These are phyloP conservation scores for Passer domesticus DNA, from an alignment of 2,113 vertebrate genomes.

Conservation along the genomic window DNA sequence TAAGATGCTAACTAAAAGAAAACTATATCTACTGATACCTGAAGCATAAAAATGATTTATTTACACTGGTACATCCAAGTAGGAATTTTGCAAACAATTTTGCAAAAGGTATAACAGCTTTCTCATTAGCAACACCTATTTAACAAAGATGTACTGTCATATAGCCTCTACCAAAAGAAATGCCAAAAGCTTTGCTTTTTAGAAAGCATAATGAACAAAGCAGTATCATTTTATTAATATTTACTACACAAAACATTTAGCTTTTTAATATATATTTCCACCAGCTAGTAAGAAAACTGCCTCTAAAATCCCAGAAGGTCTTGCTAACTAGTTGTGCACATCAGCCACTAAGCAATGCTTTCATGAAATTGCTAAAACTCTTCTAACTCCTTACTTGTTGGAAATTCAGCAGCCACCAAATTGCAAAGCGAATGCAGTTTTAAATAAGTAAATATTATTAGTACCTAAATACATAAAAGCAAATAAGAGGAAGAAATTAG, in stretches of 20 bases:
- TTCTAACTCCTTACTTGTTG: not conserved
- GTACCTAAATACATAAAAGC: not conserved
- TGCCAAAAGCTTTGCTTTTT: not conserved
- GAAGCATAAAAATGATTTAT: not conserved
- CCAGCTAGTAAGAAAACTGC: not conserved
- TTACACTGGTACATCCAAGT: not conserved
- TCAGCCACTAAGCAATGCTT: not conserved
- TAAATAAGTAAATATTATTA: not conserved
- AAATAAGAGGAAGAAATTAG: not conserved
- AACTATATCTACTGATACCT: not conserved
- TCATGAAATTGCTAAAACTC: not conserved
- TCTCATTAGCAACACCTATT: not conserved
- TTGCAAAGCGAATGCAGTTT: not conserved
- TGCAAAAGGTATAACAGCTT: not conserved
- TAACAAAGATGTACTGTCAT: not conserved
- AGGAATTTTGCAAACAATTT: not conserved
- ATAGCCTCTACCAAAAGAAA: not conserved
- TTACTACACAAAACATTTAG: not conserved
- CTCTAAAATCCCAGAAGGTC: not conserved
- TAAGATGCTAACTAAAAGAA: not conserved
- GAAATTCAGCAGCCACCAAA: not conserved
- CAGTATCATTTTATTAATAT: not conserved
- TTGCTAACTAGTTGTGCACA: not conserved
- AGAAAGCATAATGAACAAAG: not conserved
- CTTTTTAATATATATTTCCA: not conserved